Conservation (phyloP, 2,113 vertebrate genomes). For the Neolamprologus tretocephalus region DNA sequence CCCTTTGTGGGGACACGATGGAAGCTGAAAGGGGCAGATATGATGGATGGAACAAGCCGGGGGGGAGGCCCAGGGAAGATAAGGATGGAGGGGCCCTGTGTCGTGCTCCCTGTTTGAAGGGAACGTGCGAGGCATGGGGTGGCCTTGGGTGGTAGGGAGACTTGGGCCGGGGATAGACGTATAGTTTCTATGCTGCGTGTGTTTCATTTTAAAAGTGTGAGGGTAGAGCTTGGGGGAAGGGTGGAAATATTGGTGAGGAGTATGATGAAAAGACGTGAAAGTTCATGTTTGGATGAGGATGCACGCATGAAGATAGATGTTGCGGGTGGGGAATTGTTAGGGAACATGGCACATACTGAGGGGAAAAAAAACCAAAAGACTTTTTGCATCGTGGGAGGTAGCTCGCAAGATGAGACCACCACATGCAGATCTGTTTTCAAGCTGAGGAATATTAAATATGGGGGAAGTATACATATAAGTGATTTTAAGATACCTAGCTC, state of each 20-base stretch:
- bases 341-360: not conserved
- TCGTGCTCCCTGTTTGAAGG: slow-evolving; percentile 67
- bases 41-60: slow-evolving; percentile 61
- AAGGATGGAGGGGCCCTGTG: slow-evolving; percentile 45
- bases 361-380: not conserved
- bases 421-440: not conserved
- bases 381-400: not conserved
- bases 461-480: not conserved
- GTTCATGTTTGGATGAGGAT: not conserved
- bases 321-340: not conserved
- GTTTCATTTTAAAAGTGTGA: slow-evolving; percentile 17
- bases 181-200: not conserved
- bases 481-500: not conserved
- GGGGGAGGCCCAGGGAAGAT: not conserved
- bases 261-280: not conserved
- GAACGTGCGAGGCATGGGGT: slow-evolving; percentile 65
- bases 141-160: slow-evolving; percentile 33
- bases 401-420: not conserved
- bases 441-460: not conserved
- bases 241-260: not conserved
- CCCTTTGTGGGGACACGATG: slow-evolving; percentile 56
- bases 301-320: not conserved
- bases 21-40: slow-evolving; percentile 54
- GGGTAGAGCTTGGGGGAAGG: not conserved
- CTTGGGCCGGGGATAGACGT: not conserved